Conservation (phyloP, 2,888 invertebrate species). For the Crematogaster levior region DNA sequence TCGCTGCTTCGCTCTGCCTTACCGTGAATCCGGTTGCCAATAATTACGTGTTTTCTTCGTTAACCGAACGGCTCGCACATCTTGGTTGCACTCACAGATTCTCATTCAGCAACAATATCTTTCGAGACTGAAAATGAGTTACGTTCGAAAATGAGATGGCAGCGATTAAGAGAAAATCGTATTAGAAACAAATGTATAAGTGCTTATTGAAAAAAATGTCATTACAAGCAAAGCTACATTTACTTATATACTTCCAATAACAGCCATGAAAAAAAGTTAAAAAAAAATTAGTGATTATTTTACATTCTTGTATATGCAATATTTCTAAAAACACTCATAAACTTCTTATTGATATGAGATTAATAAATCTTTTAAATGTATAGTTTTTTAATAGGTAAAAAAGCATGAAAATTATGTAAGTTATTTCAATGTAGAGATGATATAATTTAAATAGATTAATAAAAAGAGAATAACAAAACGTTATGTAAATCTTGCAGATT, state of each 20-base stretch:
- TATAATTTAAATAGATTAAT: not conserved
- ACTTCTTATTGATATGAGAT: not conserved
- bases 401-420: not conserved
- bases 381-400: not conserved
- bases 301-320: not conserved
- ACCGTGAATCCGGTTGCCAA: conserved; percentile 18
- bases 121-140: not conserved
- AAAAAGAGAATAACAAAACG: not conserved
- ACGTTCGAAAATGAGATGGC: not conserved
- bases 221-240: not conserved
- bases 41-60: conserved; percentile 31
- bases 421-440: not conserved
- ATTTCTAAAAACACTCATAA: not conserved
- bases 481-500: not conserved
- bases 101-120: not conserved
- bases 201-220: not conserved
- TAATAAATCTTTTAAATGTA: not conserved
- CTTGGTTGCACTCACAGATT: not conserved
- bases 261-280: not conserved
- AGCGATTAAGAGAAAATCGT: not conserved
- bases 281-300: not conserved
- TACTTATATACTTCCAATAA: not conserved
- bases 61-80: not conserved
- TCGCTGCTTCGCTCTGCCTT: not conserved
- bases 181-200: not conserved